A percentile compares a stretch with the other conserved stretches of the same genome.
phyloP scores from a whole-genome alignment of 2,113 vertebrate genomes.

The Datnioides undecimradiatus region DNA sequence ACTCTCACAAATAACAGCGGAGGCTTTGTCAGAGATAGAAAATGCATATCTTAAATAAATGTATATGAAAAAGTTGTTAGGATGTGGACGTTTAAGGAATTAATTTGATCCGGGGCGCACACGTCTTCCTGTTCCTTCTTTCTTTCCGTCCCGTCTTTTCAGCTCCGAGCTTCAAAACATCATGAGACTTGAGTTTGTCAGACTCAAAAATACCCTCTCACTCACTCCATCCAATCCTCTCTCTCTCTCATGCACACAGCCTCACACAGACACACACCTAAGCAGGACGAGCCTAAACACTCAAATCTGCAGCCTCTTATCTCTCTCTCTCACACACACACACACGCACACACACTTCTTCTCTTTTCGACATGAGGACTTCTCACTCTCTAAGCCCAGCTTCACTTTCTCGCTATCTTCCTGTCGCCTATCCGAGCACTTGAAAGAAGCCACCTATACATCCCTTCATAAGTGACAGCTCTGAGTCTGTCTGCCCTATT shows the following conservation, averaged over 20 bases:
- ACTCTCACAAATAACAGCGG: constrained; percentile 5
- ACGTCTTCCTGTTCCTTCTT: constrained; percentile 49
- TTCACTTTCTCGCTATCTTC: constrained; percentile 22
- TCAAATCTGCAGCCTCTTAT: constrained; percentile 48
- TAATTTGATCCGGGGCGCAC: constrained; percentile 43
- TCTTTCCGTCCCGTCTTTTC: constrained; percentile 41
- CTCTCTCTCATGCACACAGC: neutral
- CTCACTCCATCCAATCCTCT: constrained; percentile 28
- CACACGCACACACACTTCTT: neutral
- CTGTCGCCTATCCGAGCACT: constrained; percentile 30
- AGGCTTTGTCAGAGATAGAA: neutral
- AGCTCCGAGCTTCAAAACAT: constrained; percentile 77
- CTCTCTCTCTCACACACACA: constrained; percentile 43
- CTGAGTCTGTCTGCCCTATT: constrained; percentile 39
- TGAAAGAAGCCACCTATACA: constrained; percentile 47
- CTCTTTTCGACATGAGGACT: constrained; percentile 33
- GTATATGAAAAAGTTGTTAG: neutral
- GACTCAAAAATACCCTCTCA: constrained; percentile 60
- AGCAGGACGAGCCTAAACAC: constrained; percentile 2
- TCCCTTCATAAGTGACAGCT: constrained; percentile 20
- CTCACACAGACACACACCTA: constrained; percentile 23
- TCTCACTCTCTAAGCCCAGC: constrained; percentile 40
- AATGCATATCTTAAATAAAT: neutral
- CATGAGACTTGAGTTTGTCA: constrained; percentile 80
- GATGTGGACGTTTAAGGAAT: constrained; percentile 23